Conservation (phyloP, 2,113 vertebrate species). For the Cyprinus carpio region DNA sequence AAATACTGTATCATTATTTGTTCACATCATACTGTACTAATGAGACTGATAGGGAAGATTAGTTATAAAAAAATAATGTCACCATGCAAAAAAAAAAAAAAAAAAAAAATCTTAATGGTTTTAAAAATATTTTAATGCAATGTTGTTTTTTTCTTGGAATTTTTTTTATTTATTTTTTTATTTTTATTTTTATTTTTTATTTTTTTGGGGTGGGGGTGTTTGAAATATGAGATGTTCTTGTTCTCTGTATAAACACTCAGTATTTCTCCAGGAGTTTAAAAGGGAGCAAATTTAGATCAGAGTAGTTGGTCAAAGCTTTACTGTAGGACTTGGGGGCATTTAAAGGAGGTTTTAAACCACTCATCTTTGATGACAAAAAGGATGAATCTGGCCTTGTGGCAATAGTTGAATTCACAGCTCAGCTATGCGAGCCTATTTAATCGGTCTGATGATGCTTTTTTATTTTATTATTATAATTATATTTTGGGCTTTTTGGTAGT, state of each 20-base stretch:
- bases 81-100: not conserved
- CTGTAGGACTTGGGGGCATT: not conserved
- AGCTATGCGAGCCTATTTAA: conserved; percentile 45
- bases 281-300: conserved; percentile 26
- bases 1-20: too few species aligned
- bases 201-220: not conserved
- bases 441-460: conserved; percentile 43
- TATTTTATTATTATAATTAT: not conserved
- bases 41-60: not conserved
- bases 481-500: conserved; percentile 26
- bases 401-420: conserved; percentile 42
- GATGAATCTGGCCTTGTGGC: conserved; percentile 21
- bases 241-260: not conserved
- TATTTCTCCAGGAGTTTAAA: conserved; percentile 47
- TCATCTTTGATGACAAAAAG: not conserved
- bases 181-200: not conserved
- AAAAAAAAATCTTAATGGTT: not conserved
- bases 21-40: too few species aligned
- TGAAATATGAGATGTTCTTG: not conserved
- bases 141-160: not conserved
- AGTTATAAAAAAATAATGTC: too few species aligned
- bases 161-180: not conserved
- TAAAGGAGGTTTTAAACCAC: not conserved
- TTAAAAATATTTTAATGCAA: not conserved
- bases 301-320: conserved; percentile 52